Conservation (phyloP, 2,888 invertebrate genomes). For the Chymomyza procnemis region DNA sequence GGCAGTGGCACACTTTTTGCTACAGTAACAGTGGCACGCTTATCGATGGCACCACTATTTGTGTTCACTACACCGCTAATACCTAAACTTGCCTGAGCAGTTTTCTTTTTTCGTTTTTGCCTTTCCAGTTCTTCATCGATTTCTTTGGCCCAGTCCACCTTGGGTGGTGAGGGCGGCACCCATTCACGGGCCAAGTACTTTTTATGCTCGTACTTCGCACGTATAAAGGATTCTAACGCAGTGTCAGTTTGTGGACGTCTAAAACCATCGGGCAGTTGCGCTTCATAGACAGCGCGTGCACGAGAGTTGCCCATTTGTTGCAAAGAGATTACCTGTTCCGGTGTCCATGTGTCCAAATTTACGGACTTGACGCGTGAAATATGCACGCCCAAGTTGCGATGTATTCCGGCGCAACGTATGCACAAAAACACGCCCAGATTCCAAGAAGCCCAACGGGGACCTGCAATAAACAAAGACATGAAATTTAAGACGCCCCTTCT, state of each 20-base stretch:
- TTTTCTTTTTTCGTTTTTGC: constrained; percentile 90
- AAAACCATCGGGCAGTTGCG: constrained; percentile 96
- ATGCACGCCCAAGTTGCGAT: constrained; percentile 98
- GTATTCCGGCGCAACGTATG: constrained; percentile 99
- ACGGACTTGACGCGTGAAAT: constrained; percentile 99
- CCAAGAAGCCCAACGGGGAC: constrained; percentile 99
- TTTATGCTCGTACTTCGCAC: constrained; percentile 99
- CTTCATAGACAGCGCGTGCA: constrained; percentile 97
- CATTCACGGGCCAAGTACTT: constrained; percentile 99
- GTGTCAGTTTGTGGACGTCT: constrained; percentile 96
- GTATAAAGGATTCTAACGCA: constrained; percentile 95
- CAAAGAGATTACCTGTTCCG: constrained; percentile 95
- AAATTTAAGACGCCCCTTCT: constrained; percentile 13
- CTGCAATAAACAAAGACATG: constrained; percentile 79
- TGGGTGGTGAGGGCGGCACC: constrained; percentile 92
- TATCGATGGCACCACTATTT: constrained; percentile 45
- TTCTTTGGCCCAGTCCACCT: constrained; percentile 92
- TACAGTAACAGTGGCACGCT: constrained; percentile 45
- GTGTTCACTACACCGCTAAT: constrained; percentile 38
- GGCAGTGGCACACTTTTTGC: constrained; percentile 65
- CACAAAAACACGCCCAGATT: constrained; percentile 98
- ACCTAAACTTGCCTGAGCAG: constrained; percentile 79
- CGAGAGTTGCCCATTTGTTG: constrained; percentile 99
- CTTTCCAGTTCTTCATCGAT: constrained; percentile 91
- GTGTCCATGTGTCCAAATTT: constrained; percentile 98